Evolutionary conservation across 1,140 invertebrate genomes (phyloP).

Genomic region (Dreissena rostriformis): DNA sequence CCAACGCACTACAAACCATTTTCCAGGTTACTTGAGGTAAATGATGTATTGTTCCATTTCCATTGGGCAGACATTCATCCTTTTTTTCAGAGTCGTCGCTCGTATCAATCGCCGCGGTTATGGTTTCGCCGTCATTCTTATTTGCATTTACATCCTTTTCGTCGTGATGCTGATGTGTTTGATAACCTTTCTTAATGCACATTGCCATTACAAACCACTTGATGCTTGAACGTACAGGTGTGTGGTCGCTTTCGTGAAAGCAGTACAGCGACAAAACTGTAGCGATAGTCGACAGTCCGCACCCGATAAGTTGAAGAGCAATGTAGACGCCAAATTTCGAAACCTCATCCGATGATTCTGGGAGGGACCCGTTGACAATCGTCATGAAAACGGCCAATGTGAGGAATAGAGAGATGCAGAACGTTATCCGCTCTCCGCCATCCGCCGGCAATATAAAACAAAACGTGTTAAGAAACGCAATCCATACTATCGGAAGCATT

Average conservation of each 20-base stretch:
- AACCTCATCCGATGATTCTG: slow-evolving; percentile 56
- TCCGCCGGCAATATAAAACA: slow-evolving; percentile 57
- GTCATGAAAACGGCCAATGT: slow-evolving; percentile 28
- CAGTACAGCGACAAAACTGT: slow-evolving; percentile 39
- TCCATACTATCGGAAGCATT: slow-evolving; percentile 16
- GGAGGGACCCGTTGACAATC: slow-evolving; percentile 50
- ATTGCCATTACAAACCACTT: neutral
- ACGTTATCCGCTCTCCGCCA: slow-evolving; percentile 60
- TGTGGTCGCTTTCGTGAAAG: neutral
- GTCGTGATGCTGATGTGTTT: too few relatives aligned
- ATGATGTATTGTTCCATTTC: too few relatives aligned
- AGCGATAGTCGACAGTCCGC: slow-evolving; percentile 32
- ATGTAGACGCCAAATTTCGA: slow-evolving; percentile 78
- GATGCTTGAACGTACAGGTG: too few relatives aligned
- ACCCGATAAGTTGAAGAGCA: slow-evolving; percentile 41
- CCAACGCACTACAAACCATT: slow-evolving; percentile 22
- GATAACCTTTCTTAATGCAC: neutral
- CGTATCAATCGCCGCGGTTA: too few relatives aligned
- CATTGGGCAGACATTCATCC: too few relatives aligned
- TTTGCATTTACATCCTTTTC: too few relatives aligned
- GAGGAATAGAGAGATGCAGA: slow-evolving; percentile 54
- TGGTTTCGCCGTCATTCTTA: too few relatives aligned
- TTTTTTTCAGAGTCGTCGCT: too few relatives aligned
- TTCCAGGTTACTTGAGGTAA: too few relatives aligned
- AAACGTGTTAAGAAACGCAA: slow-evolving; percentile 51